Conservation (phyloP, 1,140 invertebrate genomes). For the Drosophila gunungcola region DNA sequence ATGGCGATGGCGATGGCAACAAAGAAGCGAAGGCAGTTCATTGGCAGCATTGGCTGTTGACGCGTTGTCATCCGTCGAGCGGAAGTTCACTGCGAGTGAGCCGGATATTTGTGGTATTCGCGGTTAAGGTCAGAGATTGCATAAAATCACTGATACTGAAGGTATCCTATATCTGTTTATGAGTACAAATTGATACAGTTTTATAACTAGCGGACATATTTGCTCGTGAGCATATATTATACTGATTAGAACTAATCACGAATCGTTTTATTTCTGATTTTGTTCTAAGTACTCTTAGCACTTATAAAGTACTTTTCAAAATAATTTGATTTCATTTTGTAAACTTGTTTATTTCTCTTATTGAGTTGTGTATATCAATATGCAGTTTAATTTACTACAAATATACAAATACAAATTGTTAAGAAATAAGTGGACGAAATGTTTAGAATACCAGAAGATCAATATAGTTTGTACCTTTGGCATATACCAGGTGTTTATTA, state of each 20-base stretch:
- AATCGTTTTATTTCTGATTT: too few relatives aligned
- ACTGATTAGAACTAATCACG: too few relatives aligned
- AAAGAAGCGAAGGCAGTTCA: slow-evolving; percentile 50
- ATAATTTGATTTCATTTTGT: too few relatives aligned
- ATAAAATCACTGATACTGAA: not conserved
- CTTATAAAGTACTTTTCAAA: too few relatives aligned
- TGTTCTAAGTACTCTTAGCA: too few relatives aligned
- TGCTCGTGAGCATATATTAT: too few relatives aligned
- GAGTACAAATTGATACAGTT: not conserved
- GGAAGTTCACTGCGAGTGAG: slow-evolving; percentile 35
- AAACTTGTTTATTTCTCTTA: too few relatives aligned
- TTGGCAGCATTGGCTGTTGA: slow-evolving; percentile 54
- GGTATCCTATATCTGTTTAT: not conserved
- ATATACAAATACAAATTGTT: too few relatives aligned
- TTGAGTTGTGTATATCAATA: too few relatives aligned
- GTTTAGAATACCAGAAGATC: not conserved
- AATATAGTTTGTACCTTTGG: not conserved
- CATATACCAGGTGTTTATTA: not conserved
- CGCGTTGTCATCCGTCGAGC: slow-evolving; percentile 56
- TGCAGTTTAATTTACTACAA: too few relatives aligned
- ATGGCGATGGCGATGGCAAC: slow-evolving; percentile 12
- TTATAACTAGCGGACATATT: not conserved
- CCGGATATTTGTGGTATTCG: slow-evolving; percentile 33
- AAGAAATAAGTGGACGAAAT: too few relatives aligned
- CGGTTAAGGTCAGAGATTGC: slow-evolving; percentile 30